Evolutionary conservation across 2,797 vertebrate genomes (phyloP), one percentile per base, ranked within the genome.

Genomic region (Betta splendens): DNA sequence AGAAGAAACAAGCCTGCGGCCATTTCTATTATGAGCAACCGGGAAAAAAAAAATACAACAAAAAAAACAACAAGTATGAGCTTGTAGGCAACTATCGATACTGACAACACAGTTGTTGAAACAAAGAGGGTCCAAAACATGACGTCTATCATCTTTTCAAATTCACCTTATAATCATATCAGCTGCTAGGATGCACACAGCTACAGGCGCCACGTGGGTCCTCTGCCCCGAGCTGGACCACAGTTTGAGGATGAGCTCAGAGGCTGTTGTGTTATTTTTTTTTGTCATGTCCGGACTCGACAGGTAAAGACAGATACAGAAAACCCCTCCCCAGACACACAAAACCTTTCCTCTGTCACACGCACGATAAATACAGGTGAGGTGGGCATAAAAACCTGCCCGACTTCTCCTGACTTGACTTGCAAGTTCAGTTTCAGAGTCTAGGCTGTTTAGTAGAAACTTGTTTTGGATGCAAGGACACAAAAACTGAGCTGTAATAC

Each of bases 231-330:
- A 42, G 45, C 40, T 43, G 73, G 73, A 58, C 68, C 53, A 53
- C 60, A 75, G 59, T 72, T 59, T 78, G 60, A 37, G 7, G 46
- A 69, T 79, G 78, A 82, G 76, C 58, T 88, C 75, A 85, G 20
- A 4, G 54, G 58, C 46, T 49, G 39, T 52, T 60, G 22, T 53
- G 10, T 59, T 60, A 72, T 61, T 47, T 22, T 59, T 60, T 72
- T 61, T 47, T 22, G 51, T 79, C 87, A 62, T 75, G 90, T 77
- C 75, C 72, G 57, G 55, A 83, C 87, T 77, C 9, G 87, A 85
- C 81, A 52, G 10, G 38, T 48, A 16, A 25, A 51, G 13, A n/a
- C n/a, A n/a, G n/a, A n/a, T n/a, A n/a, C n/a, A 61, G 70, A 69
- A 68, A 79, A 72, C 25, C 48, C 53, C 66, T 81, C 70, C 77